A percentile compares a stretch with the other conserved stretches of the same genome.
phyloP scores from a whole-genome alignment of 2,797 vertebrate species.

The Xerus rutilus region DNA sequence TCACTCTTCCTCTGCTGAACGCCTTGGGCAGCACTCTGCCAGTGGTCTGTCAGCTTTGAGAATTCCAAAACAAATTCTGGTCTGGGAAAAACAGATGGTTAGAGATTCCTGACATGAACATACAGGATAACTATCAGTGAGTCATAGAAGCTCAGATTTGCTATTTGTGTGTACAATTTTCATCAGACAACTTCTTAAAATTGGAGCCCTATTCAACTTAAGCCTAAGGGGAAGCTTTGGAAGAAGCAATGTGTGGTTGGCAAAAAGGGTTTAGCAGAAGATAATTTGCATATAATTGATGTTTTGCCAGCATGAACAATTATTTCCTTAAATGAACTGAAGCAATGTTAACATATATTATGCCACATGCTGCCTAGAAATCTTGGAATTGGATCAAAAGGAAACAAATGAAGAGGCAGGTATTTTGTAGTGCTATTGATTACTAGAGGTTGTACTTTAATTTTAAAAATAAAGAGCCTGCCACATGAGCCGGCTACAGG shows the following conservation, averaged over 20 bases:
- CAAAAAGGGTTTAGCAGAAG: neutral
- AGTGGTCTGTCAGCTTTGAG: slow-evolving; percentile 91
- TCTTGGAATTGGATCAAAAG: neutral
- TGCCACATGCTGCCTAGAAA: neutral
- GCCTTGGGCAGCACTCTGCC: slow-evolving; percentile 90
- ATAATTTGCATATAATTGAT: neutral
- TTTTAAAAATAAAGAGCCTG: neutral
- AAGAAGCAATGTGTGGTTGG: neutral
- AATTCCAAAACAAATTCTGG: slow-evolving; percentile 93
- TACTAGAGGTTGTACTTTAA: neutral
- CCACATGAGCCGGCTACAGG: fast-evolving
- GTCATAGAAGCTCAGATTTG: neutral
- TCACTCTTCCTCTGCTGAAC: slow-evolving; percentile 90
- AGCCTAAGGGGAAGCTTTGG: neutral
- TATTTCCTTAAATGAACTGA: neutral
- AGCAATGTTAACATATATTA: neutral
- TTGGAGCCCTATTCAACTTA: neutral
- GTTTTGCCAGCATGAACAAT: neutral
- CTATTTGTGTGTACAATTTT: neutral
- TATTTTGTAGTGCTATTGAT: neutral
- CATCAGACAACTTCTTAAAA: neutral
- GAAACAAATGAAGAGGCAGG: neutral
- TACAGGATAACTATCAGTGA: neutral
- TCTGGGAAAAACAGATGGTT: slow-evolving; percentile 84
- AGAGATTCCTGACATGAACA: neutral